Percentiles rank a stretch among this genome's conserved stretches.
Conservation (phyloP, 2,113 vertebrate genomes). For the Proterorhinus semilunaris region DNA sequence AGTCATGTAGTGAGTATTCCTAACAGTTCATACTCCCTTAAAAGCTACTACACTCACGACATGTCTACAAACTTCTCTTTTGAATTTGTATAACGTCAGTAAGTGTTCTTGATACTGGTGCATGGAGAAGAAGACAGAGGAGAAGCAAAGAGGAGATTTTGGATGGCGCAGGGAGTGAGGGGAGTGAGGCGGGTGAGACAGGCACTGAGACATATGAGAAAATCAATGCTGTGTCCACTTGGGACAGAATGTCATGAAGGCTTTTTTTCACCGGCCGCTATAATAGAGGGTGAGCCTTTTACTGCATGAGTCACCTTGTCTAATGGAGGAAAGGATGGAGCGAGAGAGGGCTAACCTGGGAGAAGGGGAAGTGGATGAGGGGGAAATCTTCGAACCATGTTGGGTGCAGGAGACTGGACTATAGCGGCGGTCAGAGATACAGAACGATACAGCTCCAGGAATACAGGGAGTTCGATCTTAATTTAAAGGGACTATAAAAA, state of each 20-base stretch:
- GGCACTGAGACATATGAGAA: constrained; percentile 52
- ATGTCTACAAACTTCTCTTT: no score
- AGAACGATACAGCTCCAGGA: background rate
- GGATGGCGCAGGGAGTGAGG: constrained; percentile 2
- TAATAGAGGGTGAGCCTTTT: constrained; percentile 69
- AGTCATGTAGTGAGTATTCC: no score
- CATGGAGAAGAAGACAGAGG: background rate
- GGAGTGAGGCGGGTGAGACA: constrained; percentile 22
- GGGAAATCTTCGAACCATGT: background rate
- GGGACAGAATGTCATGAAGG: constrained; percentile 70
- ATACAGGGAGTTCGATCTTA: background rate
- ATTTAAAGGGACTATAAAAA: no score
- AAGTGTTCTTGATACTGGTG: background rate
- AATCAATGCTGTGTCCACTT: constrained; percentile 72
- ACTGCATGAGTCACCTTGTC: constrained; percentile 74
- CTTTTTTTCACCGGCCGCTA: constrained; percentile 49
- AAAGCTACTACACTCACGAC: no score
- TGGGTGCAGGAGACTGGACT: background rate
- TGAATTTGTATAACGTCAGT: no score
- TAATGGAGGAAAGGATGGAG: constrained; percentile 57
- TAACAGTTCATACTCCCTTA: no score
- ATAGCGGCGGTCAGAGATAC: background rate
- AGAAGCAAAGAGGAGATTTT: constrained; percentile 1
- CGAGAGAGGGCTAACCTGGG: background rate
- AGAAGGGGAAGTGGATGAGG: constrained; percentile 1